Conservation (phyloP, 2,888 invertebrate genomes). For the Synanthedon andrenaeformis region DNA sequence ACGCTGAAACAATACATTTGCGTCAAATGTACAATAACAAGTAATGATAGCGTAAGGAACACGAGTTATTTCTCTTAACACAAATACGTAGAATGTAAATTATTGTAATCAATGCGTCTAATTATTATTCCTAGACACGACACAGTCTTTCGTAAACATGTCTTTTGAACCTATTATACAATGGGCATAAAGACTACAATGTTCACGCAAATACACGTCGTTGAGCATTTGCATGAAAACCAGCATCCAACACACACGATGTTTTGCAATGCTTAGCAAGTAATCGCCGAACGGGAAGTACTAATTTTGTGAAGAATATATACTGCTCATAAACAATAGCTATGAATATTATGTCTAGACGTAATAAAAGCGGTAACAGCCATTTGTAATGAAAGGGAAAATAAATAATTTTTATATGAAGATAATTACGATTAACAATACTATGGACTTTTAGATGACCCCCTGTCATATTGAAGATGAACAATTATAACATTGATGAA, state of each 20-base stretch:
- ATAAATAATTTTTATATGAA: too few species aligned
- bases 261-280: neutral
- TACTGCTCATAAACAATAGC: neutral
- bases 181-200: neutral
- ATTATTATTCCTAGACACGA: constrained; percentile 14
- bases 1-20: neutral
- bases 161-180: neutral
- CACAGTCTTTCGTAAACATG: constrained; percentile 6
- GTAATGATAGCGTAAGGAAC: neutral
- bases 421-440: too few species aligned
- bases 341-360: neutral
- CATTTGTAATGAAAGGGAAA: too few species aligned
- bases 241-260: neutral
- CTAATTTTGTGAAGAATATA: neutral
- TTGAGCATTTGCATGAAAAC: neutral
- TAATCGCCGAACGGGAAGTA: neutral
- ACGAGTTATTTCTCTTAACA: neutral
- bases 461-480: too few species aligned
- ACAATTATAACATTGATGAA: too few species aligned
- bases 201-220: neutral
- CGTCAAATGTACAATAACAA: neutral
- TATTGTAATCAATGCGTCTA: constrained; percentile 8
- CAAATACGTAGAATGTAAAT: neutral
- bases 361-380: too few species aligned
- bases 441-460: too few species aligned